Evolutionary conservation across 2,113 vertebrate genomes (phyloP).

Genomic region (Ia io): DNA sequence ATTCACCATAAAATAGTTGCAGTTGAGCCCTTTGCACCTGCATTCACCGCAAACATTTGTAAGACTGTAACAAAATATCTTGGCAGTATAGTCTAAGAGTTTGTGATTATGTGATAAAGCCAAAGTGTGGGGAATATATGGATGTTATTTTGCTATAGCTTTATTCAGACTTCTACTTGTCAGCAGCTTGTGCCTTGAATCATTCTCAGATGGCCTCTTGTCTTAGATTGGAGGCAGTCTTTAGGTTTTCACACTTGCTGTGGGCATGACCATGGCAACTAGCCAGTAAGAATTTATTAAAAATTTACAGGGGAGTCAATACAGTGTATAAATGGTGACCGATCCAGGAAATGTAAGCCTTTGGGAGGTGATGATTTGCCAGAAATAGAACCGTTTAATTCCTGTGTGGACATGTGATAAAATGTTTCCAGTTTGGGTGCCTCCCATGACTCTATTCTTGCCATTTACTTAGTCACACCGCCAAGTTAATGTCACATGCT

Average conservation of each 20-base stretch:
- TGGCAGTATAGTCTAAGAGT: neutral
- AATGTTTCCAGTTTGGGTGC: conserved; percentile 27
- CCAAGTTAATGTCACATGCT: neutral
- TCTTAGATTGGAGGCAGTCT: neutral
- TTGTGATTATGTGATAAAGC: neutral
- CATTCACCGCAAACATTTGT: conserved; percentile 4
- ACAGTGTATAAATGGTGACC: neutral
- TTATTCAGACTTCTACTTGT: neutral
- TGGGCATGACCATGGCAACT: neutral
- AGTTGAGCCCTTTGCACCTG: conserved; percentile 1
- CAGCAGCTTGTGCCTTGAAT: neutral
- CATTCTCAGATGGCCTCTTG: neutral
- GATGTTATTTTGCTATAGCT: neutral
- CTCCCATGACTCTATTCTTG: conserved; percentile 26
- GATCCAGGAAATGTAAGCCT: neutral
- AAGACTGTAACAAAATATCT: neutral
- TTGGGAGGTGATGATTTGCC: neutral
- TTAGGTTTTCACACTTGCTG: neutral
- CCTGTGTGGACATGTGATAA: neutral
- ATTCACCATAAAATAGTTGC: neutral
- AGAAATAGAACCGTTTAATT: conserved; percentile 2
- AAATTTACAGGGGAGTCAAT: neutral
- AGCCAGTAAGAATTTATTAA: conserved; percentile 5
- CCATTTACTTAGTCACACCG: conserved; percentile 6
- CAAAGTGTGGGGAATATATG: neutral